Base-by-base conservation (phyloP, 1,140 invertebrate genomes). In the Cotesia vestalis region DNA sequence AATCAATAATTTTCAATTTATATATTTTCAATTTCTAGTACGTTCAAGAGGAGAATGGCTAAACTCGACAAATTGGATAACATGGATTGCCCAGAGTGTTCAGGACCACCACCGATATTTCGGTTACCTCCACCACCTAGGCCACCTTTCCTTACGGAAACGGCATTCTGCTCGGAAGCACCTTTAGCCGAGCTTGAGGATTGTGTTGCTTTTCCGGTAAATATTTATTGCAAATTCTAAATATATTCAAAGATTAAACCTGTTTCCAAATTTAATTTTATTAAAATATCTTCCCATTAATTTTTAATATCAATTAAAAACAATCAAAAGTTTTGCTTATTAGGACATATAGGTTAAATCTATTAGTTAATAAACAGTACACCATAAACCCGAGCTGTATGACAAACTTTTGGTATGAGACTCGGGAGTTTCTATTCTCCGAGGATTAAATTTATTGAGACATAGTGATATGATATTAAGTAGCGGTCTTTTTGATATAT, bases 31-130 rank as follows among this genome's bases (percentile, higher is more conserved):
- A 67, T 79, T 78, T 81, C 81, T 79, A 86, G 84, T 77, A 83
- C 82, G 78, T 75, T 82, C 80, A 83, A 81, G 81, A 83, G 84
- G 84, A 85, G 84, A 79, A 86, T 86, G 84, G 81, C 85, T 79
- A 84, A 86, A 79, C 77, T 86, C 78, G 84, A 85, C 79, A 85
- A 83, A 83, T 78, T 86, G 82, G 84, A 86, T 78, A 83, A 80
- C 80, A 83, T 80, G 76, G 84, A 86, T 78, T 86, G 84, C 78
- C 84, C 83, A 74, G 84, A 86, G 75, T 86, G 84, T 78, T 80
- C 84, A 73, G 84, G 83, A 77, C 84, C 84, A 73, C 84, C 84
- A 76, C 85, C 85, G 52, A 82, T 85, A 79, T 87, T 86, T 80
- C 84, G 85, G 77, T 80, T 86, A 69, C 85, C 85, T 75, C 85